A percentile compares a stretch with the other conserved stretches of the same genome.
These are phyloP conservation scores for Dipodomys stephensi DNA, from an alignment of 2,113 vertebrate genomes.

Conservation along the genomic window DNA sequence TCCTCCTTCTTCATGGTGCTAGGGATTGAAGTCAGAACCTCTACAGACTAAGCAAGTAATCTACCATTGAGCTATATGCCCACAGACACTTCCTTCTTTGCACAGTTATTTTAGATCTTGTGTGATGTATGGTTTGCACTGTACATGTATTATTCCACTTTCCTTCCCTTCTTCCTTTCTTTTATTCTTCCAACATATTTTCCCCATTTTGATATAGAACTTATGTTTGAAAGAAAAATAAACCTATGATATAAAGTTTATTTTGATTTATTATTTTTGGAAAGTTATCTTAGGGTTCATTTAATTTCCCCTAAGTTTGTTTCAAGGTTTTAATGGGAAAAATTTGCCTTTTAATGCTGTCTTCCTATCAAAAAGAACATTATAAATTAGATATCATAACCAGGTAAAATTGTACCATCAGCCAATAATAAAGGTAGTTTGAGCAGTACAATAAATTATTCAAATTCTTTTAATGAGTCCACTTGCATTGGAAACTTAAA, in stretches of 20 bases:
- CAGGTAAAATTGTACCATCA: conserved; percentile 23
- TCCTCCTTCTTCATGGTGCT: no score
- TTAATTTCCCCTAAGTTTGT: neutral
- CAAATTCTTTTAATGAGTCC: conserved; percentile 47
- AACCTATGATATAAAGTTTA: neutral
- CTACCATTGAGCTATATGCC: no score
- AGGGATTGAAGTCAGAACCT: no score
- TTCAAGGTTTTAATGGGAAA: neutral
- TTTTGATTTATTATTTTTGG: conserved; percentile 17
- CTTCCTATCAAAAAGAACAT: conserved; percentile 6
- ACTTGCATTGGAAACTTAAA: conserved; percentile 44
- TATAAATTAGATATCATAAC: conserved; percentile 14
- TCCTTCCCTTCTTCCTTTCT: neutral
- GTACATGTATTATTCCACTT: neutral
- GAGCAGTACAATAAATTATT: conserved; percentile 60
- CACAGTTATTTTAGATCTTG: neutral
- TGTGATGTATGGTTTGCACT: neutral
- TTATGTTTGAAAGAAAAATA: neutral
- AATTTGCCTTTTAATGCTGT: neutral
- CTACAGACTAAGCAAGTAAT: no score
- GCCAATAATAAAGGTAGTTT: conserved; percentile 42
- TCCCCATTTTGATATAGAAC: neutral
- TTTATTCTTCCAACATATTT: neutral
- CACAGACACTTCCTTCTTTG: neutral
- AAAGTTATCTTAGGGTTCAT: neutral